These are phyloP conservation scores for Nasonia oneida DNA, from an alignment of 2,888 invertebrate genomes.

Conservation along the genomic window DNA sequence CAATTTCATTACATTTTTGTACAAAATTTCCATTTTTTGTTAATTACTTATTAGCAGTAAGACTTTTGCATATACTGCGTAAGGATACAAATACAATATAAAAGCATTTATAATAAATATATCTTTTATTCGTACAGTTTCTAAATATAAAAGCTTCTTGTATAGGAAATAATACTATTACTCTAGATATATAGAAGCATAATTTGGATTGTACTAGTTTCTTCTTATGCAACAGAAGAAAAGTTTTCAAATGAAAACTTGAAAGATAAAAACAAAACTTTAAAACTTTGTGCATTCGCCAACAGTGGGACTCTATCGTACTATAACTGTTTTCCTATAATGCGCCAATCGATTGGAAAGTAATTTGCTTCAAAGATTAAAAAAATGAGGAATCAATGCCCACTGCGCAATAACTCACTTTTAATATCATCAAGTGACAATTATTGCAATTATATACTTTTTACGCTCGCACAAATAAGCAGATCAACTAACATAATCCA, in stretches of 20 bases:
- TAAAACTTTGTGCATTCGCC: not conserved
- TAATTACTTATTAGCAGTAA: constrained; percentile 22
- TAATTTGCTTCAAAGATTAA: not conserved
- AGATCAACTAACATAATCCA: constrained; percentile 18
- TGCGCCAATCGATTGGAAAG: not conserved
- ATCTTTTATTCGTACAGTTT: constrained; percentile 28
- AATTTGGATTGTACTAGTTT: not conserved
- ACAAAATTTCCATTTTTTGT: not conserved
- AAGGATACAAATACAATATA: constrained; percentile 29
- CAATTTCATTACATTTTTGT: constrained; percentile 25
- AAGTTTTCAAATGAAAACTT: not conserved
- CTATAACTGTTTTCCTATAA: not conserved
- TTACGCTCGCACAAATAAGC: not conserved
- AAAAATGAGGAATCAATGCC: not conserved
- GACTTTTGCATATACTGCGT: not conserved
- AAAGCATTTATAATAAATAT: constrained; percentile 36
- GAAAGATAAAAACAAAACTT: not conserved
- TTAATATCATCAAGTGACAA: not conserved
- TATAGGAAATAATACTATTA: constrained; percentile 51
- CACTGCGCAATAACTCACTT: not conserved
- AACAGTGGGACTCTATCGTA: no score
- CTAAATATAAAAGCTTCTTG: constrained; percentile 2
- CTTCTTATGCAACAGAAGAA: not conserved
- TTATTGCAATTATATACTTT: not conserved
- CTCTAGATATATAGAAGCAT: constrained; percentile 22